Base-by-base conservation (phyloP, 2,888 invertebrate species). In the Drosophila subquinaria region DNA sequence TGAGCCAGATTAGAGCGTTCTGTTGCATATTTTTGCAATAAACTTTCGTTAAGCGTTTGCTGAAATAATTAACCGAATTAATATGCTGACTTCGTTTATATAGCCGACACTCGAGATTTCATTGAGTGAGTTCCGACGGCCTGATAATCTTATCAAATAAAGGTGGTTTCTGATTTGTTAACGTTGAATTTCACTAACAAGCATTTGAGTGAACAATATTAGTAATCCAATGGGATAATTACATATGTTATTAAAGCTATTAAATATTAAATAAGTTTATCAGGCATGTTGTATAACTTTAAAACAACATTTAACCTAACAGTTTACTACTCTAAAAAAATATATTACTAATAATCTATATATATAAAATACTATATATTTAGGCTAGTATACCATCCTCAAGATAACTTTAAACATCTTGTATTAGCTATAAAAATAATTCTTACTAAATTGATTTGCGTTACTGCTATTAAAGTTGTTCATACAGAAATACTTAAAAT, bases 11-110 rank as follows among this genome's bases (percentile, higher is more conserved):
- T n/a, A 71, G 6, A 9, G 20, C 33, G 15, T 62, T 73, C 4
- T 27, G 35, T 45, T 69, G 47, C 83, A 88, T 88, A 51, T 66
- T 81, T 57, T 81, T 57, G 30, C 11, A 23, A 17, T 30, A 5
- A 42, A 59, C 59, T 69, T 81, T 57, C 23, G 40, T 51, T 53
- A 30, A 52, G 48, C 67, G 64, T 30, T 60, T 60, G 51, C 64
- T 35, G 48, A 65, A 75, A 53, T 60, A 38, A 51, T 64, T 76
- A 56, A 43, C 42, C 9, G 17, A 60, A 42, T 69, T 42, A 33
- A n/a, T 45, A 23, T 6, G 51, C 9, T 5, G 4, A 52, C 66
- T 48, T 64, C 40, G 66, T 61, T 79, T 79, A 66, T 77, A 77
- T 77, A 77, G 80, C 50, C 70, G 38, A 23, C 3, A 13, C 6